Evolutionary conservation across 2,888 invertebrate species (phyloP), one percentile per base, ranked within the genome.

Genomic region (Cheilosia vernalis): DNA sequence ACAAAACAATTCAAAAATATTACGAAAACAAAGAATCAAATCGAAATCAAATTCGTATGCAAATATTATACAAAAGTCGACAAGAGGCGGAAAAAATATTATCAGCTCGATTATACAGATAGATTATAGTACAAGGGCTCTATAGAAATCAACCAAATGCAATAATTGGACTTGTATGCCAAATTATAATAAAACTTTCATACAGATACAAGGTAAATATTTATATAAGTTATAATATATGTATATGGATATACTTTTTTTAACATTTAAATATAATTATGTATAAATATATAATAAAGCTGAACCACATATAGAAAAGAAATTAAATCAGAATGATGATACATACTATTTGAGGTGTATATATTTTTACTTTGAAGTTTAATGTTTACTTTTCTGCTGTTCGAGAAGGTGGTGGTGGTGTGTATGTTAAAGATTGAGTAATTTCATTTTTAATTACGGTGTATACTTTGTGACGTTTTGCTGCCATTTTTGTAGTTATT

Each of bases 241-340:
- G 10, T 49, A 10, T 51, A 74, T 55, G 51, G 63, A 33, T 63
- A 10, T 53, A 66, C 69, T 80, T 74, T 64, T 49, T 56, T 63
- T 19, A 37, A 77, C 37, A 60, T 70, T 44, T 72, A 55, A 61
- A 64, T 76, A 77, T 82, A 63, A 77, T 58, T 76, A 60, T 64
- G 53, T 70, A 70, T 76, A 82, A 49, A 56, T 79, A 83, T 76
- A 77, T 84, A 91, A 92, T 92, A 92, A 92, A 92, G 92, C 92
- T 92, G 91, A 91, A 91, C 92, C 92, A 92, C 91, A 92, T 91
- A 92, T 92, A 91, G 91, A 91, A 90, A 89, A 92, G 91, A 91
- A 92, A 92, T 91, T 91, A 91, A 91, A 92, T 92, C 90, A 92
- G 91, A 88, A 89, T 91, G 92, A 91, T 91, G 91, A 91, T 90